phyloP scores from a whole-genome alignment of 1,140 invertebrate species.

The Aphidius gifuensis region DNA sequence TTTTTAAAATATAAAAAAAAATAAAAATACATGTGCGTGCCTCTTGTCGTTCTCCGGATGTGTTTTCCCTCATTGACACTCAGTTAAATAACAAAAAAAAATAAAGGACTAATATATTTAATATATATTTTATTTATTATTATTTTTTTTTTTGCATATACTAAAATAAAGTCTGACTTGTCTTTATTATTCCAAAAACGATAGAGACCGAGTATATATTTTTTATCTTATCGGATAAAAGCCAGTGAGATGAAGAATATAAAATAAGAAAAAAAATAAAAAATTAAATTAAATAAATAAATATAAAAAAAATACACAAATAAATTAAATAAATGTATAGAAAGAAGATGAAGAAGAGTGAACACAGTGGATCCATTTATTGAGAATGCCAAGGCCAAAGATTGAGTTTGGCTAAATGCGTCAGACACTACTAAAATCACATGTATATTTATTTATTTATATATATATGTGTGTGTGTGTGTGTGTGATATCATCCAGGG shows the following conservation, averaged over 20 bases:
- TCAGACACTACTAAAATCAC: conserved; percentile 11
- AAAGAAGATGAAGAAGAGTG: conserved; percentile 10
- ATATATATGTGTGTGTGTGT: too few species aligned
- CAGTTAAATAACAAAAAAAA: background rate
- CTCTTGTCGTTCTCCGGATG: too few species aligned
- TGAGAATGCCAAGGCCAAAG: conserved; percentile 49
- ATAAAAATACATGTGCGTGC: conserved; percentile 10
- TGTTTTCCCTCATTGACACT: background rate
- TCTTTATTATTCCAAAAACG: conserved; percentile 14
- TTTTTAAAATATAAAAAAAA: too few species aligned
- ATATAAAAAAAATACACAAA: conserved; percentile 11
- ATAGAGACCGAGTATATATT: background rate
- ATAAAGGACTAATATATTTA: too few species aligned
- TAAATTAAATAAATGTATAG: conserved; percentile 19
- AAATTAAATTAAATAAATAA: background rate
- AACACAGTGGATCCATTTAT: conserved; percentile 54
- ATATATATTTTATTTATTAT: too few species aligned
- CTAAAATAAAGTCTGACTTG: conserved; percentile 14
- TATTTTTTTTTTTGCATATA: background rate
- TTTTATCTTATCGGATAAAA: conserved; percentile 24
- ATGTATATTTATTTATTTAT: background rate
- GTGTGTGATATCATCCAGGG: too few species aligned
- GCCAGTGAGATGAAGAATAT: conserved; percentile 7
- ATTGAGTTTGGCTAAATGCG: conserved; percentile 24
- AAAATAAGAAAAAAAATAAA: conserved; percentile 1